Percentiles rank a stretch among this genome's conserved stretches.
phyloP scores from a whole-genome alignment of 1,140 invertebrate species.

The Reticulitermes speratus region DNA sequence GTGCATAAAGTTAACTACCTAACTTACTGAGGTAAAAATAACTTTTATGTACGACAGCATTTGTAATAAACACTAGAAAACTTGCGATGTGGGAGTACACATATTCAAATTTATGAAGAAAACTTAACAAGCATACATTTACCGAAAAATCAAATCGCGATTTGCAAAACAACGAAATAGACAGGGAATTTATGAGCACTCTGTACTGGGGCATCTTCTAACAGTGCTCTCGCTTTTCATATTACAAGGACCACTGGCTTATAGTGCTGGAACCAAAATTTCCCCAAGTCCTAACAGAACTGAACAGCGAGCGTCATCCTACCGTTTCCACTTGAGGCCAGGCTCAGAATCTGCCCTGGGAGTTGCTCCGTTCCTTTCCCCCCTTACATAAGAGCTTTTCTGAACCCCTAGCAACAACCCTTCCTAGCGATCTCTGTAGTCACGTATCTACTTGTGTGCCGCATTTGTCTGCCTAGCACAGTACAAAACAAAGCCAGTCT shows the following conservation, averaged over 20 bases:
- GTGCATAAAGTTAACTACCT: too few species aligned
- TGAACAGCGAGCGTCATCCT: neutral
- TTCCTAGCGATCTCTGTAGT: neutral
- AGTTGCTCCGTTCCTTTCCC: neutral
- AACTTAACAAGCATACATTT: too few species aligned
- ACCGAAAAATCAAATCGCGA: too few species aligned
- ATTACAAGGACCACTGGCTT: neutral
- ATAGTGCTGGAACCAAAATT: neutral
- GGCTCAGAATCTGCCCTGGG: neutral
- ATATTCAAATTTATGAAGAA: too few species aligned
- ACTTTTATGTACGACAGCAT: too few species aligned
- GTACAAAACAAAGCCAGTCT: neutral
- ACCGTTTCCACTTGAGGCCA: neutral
- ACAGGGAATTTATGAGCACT: neutral
- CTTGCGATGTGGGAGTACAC: too few species aligned
- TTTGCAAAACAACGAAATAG: too few species aligned
- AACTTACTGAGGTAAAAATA: too few species aligned
- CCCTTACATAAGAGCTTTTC: slow-evolving; percentile 11
- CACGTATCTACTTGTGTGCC: neutral
- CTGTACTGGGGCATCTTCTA: neutral
- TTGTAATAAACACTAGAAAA: too few species aligned
- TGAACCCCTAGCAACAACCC: neutral
- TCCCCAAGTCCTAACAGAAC: neutral
- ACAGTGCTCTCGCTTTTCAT: neutral
- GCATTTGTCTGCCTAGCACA: slow-evolving; percentile 1